These are phyloP conservation scores for Pegoplata infirma DNA, from an alignment of 2,888 invertebrate species.

Conservation along the genomic window DNA sequence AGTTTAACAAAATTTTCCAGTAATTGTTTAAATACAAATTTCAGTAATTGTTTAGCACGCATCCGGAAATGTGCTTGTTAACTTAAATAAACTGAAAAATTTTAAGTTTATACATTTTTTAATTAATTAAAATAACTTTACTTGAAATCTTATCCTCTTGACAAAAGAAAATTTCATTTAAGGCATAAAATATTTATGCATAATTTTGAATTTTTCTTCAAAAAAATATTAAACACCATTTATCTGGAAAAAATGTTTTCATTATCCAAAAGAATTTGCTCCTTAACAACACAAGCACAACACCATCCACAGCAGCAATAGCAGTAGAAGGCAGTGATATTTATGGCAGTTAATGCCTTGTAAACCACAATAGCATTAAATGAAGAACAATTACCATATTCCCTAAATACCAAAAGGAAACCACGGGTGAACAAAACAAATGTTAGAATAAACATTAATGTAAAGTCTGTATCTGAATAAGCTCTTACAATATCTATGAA, in stretches of 20 bases:
- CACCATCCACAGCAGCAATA: background rate
- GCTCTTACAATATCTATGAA: background rate
- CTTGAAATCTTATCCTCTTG: no score
- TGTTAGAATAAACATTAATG: constrained; percentile 4
- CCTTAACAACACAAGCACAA: background rate
- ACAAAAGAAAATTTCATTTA: background rate
- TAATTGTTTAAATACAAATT: no score
- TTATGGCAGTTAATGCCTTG: constrained; percentile 40
- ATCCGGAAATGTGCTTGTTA: no score
- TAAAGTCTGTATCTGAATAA: background rate
- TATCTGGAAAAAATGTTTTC: background rate
- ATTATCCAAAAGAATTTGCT: constrained; percentile 17
- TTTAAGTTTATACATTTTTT: no score
- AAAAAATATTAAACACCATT: background rate
- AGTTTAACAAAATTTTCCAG: no score
- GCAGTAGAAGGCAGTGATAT: no score
- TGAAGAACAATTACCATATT: constrained; percentile 43
- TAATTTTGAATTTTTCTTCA: background rate
- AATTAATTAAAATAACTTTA: no score
- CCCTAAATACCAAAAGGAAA: constrained; percentile 39
- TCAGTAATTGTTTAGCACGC: no score
- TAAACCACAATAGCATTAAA: constrained; percentile 43
- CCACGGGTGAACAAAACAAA: constrained; percentile 25
- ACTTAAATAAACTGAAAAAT: no score
- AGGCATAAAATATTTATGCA: background rate